Evolutionary conservation across 2,113 vertebrate species (phyloP).

Genomic region (Jaculus jaculus): DNA sequence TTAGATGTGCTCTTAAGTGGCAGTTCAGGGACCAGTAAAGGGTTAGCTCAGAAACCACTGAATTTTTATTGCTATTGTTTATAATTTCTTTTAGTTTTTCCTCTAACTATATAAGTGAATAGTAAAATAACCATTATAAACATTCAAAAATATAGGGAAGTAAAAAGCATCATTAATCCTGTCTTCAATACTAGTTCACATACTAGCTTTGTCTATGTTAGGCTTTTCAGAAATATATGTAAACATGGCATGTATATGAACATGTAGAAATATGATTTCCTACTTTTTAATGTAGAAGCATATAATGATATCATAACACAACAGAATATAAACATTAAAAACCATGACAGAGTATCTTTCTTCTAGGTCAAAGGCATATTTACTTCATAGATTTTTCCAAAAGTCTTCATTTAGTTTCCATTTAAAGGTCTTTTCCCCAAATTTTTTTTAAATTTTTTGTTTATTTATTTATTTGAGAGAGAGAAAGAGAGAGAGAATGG

Average conservation of each 20-base stretch:
- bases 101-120: background rate
- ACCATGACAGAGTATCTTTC: background rate
- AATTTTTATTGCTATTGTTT: conserved; percentile 25
- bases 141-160: background rate
- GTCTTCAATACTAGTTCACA: background rate
- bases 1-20: background rate
- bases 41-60: background rate
- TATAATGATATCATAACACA: background rate
- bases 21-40: background rate
- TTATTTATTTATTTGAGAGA: no score
- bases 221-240: background rate
- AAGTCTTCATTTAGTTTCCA: background rate
- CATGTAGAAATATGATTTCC: conserved; percentile 10
- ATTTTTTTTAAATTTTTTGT: no score
- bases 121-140: background rate
- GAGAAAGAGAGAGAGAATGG: no score
- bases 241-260: background rate
- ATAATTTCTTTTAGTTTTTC: conserved; percentile 4
- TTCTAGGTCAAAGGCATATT: background rate
- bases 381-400: background rate
- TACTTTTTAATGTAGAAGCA: background rate
- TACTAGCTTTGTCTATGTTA: background rate
- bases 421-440: no score
- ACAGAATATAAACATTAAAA: background rate
- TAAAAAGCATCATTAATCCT: background rate